phyloP scores from a whole-genome alignment of 2,888 invertebrate genomes.

The Dasypolia templi region DNA sequence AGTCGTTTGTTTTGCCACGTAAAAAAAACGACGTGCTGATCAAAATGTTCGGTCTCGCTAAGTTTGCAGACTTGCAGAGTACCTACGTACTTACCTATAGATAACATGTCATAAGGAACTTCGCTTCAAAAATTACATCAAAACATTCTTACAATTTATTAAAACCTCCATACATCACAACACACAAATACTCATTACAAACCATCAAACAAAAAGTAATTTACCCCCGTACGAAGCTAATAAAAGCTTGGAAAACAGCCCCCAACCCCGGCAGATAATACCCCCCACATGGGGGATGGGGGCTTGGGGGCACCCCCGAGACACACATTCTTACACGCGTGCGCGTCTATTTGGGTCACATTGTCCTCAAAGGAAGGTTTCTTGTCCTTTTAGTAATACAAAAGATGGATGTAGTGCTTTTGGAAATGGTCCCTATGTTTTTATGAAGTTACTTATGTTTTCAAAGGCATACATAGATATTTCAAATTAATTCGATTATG shows the following conservation, averaged over 20 bases:
- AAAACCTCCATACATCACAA: constrained; percentile 7
- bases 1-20: no score
- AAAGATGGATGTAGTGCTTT: constrained; percentile 30
- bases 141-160: constrained; percentile 7
- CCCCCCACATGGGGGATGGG: constrained; percentile 72
- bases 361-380: constrained; percentile 78
- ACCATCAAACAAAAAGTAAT: constrained; percentile 69
- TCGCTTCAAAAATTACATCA: neutral
- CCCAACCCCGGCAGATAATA: constrained; percentile 73
- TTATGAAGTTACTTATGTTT: neutral
- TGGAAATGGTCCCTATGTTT: constrained; percentile 20
- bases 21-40: neutral
- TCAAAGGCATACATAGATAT: neutral
- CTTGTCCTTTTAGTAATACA: constrained; percentile 58
- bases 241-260: constrained; percentile 70
- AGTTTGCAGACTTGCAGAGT: neutral
- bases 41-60: neutral
- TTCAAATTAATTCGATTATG: neutral
- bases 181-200: constrained; percentile 58
- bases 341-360: constrained; percentile 86
- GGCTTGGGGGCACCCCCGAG: constrained; percentile 74
- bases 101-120: neutral
- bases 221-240: constrained; percentile 64
- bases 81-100: neutral
- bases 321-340: constrained; percentile 86